Percentiles rank a stretch among this genome's conserved stretches.
phyloP scores from a whole-genome alignment of 2,797 vertebrate species.

The Sebastes matsubarae region DNA sequence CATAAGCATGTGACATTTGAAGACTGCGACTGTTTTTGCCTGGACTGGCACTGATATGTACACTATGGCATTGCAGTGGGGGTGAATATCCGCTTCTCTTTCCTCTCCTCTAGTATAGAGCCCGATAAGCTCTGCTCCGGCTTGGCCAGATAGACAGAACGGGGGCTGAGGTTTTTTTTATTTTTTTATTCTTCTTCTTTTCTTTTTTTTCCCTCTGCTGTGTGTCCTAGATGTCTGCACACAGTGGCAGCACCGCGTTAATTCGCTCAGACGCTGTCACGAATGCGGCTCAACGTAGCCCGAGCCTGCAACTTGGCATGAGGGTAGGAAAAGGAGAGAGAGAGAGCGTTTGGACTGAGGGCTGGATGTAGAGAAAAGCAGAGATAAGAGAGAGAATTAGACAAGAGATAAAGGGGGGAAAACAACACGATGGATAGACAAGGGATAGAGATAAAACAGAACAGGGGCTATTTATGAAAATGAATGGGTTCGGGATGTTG shows the following conservation, averaged over 20 bases:
- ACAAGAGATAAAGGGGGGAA: constrained; percentile 47
- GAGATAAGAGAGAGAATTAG: constrained; percentile 63
- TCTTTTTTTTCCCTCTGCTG: constrained; percentile 37
- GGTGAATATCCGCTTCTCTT: constrained; percentile 53
- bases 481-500: constrained; percentile 51
- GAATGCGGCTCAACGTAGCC: constrained; percentile 62
- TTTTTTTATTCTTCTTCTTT: constrained; percentile 7
- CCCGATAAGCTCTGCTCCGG: constrained; percentile 62
- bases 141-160: constrained; percentile 59
- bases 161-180: constrained; percentile 26
- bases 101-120: constrained; percentile 44
- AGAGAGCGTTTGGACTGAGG: constrained; percentile 2
- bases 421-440: constrained; percentile 40
- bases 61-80: constrained; percentile 46
- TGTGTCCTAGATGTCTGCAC: constrained; percentile 72
- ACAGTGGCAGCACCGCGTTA: constrained; percentile 61
- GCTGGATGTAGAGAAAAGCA: constrained; percentile 21
- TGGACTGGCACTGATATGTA: constrained; percentile 57
- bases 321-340: constrained; percentile 17
- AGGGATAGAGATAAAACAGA: constrained; percentile 42
- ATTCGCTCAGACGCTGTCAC: constrained; percentile 75
- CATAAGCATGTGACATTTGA: constrained; percentile 59
- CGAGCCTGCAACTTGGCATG: constrained; percentile 58
- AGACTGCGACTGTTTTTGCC: constrained; percentile 34
- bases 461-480: constrained; percentile 64